Percentiles rank a stretch among this genome's conserved stretches.
Evolutionary conservation across 2,888 invertebrate species (phyloP).

Genomic region (Heliconius cydno): DNA sequence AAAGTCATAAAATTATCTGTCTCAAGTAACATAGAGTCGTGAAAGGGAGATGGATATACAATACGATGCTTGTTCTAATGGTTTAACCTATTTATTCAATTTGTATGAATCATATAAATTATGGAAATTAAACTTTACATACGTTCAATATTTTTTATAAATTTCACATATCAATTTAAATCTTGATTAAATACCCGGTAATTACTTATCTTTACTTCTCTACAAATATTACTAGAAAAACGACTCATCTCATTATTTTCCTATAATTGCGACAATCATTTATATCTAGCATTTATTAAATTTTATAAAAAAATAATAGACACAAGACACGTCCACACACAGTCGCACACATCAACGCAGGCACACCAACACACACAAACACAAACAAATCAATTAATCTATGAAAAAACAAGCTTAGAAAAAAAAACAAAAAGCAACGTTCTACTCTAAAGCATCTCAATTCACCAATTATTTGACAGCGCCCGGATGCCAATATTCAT

Average conservation of each 20-base stretch:
- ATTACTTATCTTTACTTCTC: too few species aligned
- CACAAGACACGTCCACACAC: too few species aligned
- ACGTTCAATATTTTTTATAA: too few species aligned
- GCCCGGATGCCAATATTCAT: conserved; percentile 59
- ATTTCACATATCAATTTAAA: too few species aligned
- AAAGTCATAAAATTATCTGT: neutral
- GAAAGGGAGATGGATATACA: neutral
- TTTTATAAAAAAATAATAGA: too few species aligned
- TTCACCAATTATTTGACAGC: conserved; percentile 76
- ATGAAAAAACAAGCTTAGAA: neutral
- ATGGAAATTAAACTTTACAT: neutral
- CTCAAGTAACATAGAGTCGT: neutral
- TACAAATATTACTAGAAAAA: too few species aligned
- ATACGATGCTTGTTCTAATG: neutral
- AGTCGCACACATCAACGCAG: too few species aligned
- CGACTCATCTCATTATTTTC: too few species aligned
- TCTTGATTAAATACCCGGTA: too few species aligned
- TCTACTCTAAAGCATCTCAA: conserved; percentile 62
- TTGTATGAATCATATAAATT: neutral
- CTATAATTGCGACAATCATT: too few species aligned
- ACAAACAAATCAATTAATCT: neutral
- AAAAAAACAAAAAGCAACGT: conserved; percentile 18
- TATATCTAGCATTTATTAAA: too few species aligned
- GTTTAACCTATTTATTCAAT: neutral
- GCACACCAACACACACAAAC: neutral